Base-by-base conservation (phyloP, 92 coral and sea anemone species). In the Anthopleura xanthogrammica region DNA sequence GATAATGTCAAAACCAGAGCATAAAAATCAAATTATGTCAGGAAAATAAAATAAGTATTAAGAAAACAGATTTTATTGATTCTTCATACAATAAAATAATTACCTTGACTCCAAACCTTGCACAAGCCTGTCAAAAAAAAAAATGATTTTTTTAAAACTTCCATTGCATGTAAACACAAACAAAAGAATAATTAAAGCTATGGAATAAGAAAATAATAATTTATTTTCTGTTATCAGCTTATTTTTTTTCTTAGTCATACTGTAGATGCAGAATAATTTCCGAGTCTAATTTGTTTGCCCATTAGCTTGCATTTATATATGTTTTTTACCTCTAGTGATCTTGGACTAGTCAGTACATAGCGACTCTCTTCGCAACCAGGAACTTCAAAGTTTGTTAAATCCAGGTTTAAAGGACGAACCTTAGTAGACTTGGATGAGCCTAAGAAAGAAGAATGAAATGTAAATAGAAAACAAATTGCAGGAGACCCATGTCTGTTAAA, bases 91-190 rank as follows among this genome's bases (percentile, higher is more conserved):
- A 29, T 29, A 1, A 29, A n/a, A n/a, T 77, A 12, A 16, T 66
- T 60, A 93, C 97, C 97, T 93, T 93, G 57, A 93, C 86, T 41
- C 94, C 93, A 91, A 93, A 93, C 79, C 94, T 91, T 84, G 89
- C 90, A 85, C 97, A 93, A 24, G 97, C 97, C 97, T 93, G 87
- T 12, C 23, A 80, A 68, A 74, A 7, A 20, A 20, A 20, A 62
- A 40, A 82, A 70, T n/a, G 12, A 60, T 23, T 74, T n/a, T 36
- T 24, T 7, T 14, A 14, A 36, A 16, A 7, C 16, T 16, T 75
- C 70, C 39, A 41, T n/a, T 50, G 29, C 60, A 75, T 5, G 12
- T 60, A 79, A 29, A 71, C 8, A 5, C 4, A 46, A 46, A 0
- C 0, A 46, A 29, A 29, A 29, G 36, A 29, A 29, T 1, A 29